Conservation (phyloP, 2,888 invertebrate species). For the Eupeodes luniger region DNA sequence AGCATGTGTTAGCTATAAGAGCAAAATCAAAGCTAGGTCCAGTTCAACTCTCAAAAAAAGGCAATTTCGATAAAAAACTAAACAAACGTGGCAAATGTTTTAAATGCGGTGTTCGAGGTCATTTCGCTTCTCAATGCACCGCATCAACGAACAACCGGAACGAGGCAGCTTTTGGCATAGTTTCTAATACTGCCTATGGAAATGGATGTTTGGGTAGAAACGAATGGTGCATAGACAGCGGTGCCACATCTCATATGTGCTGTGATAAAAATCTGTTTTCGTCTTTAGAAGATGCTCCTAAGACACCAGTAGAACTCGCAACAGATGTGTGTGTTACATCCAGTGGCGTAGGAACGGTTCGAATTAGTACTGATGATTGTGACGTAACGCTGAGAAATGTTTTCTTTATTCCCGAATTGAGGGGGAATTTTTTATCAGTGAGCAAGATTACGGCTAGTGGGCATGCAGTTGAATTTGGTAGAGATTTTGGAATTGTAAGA, state of each 20-base stretch:
- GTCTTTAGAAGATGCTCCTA: no score
- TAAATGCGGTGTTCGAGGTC: slow-evolving; percentile 11
- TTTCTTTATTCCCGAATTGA: neutral
- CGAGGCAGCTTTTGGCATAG: slow-evolving; percentile 3
- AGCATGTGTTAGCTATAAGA: slow-evolving; percentile 13
- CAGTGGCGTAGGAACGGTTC: slow-evolving; percentile 14
- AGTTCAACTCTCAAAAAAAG: neutral
- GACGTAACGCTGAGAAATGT: neutral
- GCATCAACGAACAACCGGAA: neutral
- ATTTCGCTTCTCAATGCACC: slow-evolving; percentile 10
- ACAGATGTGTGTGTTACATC: neutral
- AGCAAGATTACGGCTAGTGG: slow-evolving; percentile 21
- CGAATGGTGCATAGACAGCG: slow-evolving; percentile 21
- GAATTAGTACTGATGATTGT: no score
- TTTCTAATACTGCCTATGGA: slow-evolving; percentile 9
- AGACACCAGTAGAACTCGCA: no score
- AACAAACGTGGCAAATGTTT: slow-evolving; percentile 10
- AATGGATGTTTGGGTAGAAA: no score
- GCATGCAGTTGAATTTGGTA: slow-evolving; percentile 7
- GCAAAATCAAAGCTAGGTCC: neutral
- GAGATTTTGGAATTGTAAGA: slow-evolving; percentile 6
- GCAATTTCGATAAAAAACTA: slow-evolving; percentile 2
- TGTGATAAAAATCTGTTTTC: no score
- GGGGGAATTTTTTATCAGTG: slow-evolving; percentile 12
- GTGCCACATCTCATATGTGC: no score